Conservation (phyloP, 2,888 invertebrate genomes). For the Miltochrista miniata region DNA sequence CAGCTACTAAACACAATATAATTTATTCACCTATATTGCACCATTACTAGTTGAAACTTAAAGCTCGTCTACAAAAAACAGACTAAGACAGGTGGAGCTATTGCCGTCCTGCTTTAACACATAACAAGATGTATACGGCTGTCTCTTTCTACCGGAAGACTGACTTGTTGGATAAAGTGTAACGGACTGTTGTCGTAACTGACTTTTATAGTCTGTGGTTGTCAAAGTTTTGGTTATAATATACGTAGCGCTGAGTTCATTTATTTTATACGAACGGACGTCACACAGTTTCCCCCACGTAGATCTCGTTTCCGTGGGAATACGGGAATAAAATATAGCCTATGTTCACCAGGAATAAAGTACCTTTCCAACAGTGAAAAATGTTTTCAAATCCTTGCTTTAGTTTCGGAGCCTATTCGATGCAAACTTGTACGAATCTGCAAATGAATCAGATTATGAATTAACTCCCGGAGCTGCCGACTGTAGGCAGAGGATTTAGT, state of each 20-base stretch:
- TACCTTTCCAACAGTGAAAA: too few species aligned
- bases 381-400: too few species aligned
- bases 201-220: slow-evolving; percentile 64
- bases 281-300: too few species aligned
- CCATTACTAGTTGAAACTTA: slow-evolving; percentile 64
- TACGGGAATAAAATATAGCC: too few species aligned
- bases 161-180: slow-evolving; percentile 68
- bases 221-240: slow-evolving; percentile 50
- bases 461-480: too few species aligned
- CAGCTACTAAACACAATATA: neutral
- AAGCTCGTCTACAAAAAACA: slow-evolving; percentile 51
- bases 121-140: slow-evolving; percentile 17
- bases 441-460: too few species aligned
- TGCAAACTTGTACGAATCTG: too few species aligned
- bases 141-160: slow-evolving; percentile 68
- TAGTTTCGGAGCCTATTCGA: too few species aligned
- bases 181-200: slow-evolving; percentile 79
- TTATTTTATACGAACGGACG: too few species aligned
- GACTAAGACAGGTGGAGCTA: slow-evolving; percentile 68
- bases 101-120: slow-evolving; percentile 43
- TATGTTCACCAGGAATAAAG: too few species aligned
- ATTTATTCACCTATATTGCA: slow-evolving; percentile 56
- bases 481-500: too few species aligned
- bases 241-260: neutral
- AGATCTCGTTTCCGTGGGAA: too few species aligned